Base-by-base conservation (phyloP, 1,140 invertebrate genomes). In the Solenopsis invicta region DNA sequence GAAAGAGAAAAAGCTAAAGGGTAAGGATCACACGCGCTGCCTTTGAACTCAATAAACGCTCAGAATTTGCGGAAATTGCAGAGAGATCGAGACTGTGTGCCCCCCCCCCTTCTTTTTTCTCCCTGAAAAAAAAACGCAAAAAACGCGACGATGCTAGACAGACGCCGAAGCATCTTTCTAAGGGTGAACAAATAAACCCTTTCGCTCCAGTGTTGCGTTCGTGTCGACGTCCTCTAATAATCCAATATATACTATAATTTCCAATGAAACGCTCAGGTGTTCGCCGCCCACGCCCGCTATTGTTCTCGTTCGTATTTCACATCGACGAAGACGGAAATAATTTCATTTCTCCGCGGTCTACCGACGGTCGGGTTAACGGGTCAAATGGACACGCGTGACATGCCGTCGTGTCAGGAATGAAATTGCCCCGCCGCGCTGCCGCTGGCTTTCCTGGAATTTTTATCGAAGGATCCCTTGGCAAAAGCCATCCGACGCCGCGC, bases 371-470 rank as follows among this genome's bases (percentile, higher is more conserved):
- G 6, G 48, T 66, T 29, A 80, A 80, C 76, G 18, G 62, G 62
- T 86, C 48, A 67, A 80, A 78, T 45, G 56, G n/a, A 76, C 77
- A 54, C 66, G 34, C 69, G 48, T 13, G 4, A 56, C 71, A 77
- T 88, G 66, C 69, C 78, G 12, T 12, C 48, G 67, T 61, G 69
- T 80, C 78, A 76, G 66, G 37, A 74, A 62, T 61, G 72, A 64
- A 90, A 87, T 81, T 66, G 66, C 80, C 41, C 41, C 66, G 64
- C 21, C 62, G 66, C 61, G 66, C 41, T 41, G 29, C 41, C 8
- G 41, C 77, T 69, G 86, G 86, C 86, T 77, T 41, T 37, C 29
- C 69, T 50, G 88, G 90, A 89, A 91, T 91, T 91, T 87, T 85
- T 88, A 91, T 90, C 88, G 88, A 85, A 85, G 64, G 86, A 52